Evolutionary conservation across 2,888 invertebrate genomes (phyloP).

Genomic region (Perdita meconis): DNA sequence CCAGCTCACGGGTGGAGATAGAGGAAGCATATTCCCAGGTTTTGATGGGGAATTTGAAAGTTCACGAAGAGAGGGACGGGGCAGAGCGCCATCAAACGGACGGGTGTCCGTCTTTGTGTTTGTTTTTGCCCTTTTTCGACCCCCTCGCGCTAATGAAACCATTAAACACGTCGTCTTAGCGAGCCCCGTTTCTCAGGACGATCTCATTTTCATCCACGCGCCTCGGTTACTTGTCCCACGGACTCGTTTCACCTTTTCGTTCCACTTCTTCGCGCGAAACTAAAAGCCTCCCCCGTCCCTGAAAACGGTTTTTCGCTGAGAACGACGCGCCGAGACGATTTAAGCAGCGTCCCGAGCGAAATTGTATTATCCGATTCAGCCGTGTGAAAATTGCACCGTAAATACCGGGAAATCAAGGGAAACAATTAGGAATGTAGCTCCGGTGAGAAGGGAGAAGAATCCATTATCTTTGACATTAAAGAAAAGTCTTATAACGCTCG

Average conservation of each 20-base stretch:
- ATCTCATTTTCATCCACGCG: conserved; percentile 74
- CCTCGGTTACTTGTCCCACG: conserved; percentile 37
- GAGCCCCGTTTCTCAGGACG: conserved; percentile 70
- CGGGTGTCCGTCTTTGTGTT: conserved; percentile 11
- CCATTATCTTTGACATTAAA: conserved; percentile 12
- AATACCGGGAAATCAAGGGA: conserved; percentile 34
- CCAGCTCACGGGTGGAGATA: background rate
- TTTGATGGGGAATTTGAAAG: background rate
- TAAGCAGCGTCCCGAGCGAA: conserved; percentile 33
- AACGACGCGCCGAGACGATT: conserved; percentile 38
- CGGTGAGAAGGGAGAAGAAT: background rate
- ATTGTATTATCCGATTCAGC: conserved; percentile 45
- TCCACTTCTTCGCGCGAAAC: conserved; percentile 34
- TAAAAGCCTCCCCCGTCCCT: conserved; percentile 26
- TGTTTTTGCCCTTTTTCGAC: conserved; percentile 51
- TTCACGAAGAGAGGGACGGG: conserved; percentile 15
- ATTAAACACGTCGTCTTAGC: conserved; percentile 75
- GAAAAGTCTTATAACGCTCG: background rate
- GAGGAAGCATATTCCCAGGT: background rate
- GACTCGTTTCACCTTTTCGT: conserved; percentile 29
- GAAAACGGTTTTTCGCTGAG: conserved; percentile 51
- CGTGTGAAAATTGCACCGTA: conserved; percentile 41
- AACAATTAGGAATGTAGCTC: conserved; percentile 27
- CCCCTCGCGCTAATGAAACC: conserved; percentile 75
- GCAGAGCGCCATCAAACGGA: conserved; percentile 44